Evolutionary conservation across 2,797 vertebrate genomes (phyloP).

Genomic region (Pseudochaenichthys georgianus): DNA sequence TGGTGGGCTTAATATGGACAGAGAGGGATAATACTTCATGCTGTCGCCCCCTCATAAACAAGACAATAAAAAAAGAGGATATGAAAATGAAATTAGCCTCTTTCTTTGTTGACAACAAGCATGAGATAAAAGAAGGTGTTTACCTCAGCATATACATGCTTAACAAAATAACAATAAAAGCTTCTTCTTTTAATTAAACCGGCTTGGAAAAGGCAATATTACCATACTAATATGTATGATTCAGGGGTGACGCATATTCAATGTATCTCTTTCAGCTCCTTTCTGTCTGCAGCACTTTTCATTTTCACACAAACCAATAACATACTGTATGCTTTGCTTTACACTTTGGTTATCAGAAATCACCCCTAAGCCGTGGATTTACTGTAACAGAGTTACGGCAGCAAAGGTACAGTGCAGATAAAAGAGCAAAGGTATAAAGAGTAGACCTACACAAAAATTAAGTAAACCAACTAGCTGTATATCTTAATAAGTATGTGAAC

Average conservation of each 20-base stretch:
- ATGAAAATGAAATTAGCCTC: conserved; percentile 59
- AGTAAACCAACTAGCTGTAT: no score
- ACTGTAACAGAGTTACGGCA: no score
- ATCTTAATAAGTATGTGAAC: no score
- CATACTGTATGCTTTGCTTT: conserved; percentile 11
- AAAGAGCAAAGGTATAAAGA: no score
- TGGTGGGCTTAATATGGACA: conserved; percentile 41
- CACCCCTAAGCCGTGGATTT: no score
- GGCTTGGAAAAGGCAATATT: conserved; percentile 2
- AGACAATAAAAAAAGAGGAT: conserved; percentile 61
- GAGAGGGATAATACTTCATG: conserved; percentile 60
- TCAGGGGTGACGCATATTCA: conserved; percentile 5
- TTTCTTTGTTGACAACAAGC: conserved; percentile 54
- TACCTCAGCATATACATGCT: conserved; percentile 22
- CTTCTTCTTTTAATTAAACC: conserved; percentile 54
- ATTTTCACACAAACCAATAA: conserved; percentile 31
- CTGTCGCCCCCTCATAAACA: conserved; percentile 36
- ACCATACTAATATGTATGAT: conserved; percentile 22
- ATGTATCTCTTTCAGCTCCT: conserved; percentile 8
- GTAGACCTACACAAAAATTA: no score
- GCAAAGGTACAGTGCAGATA: no score
- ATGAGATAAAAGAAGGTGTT: conserved; percentile 41
- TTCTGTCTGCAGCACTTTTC: conserved; percentile 18
- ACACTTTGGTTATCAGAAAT: conserved; percentile 10
- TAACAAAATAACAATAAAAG: conserved; percentile 32